Evolutionary conservation across 2,113 vertebrate genomes (phyloP).

Genomic region (Pavo muticus): DNA sequence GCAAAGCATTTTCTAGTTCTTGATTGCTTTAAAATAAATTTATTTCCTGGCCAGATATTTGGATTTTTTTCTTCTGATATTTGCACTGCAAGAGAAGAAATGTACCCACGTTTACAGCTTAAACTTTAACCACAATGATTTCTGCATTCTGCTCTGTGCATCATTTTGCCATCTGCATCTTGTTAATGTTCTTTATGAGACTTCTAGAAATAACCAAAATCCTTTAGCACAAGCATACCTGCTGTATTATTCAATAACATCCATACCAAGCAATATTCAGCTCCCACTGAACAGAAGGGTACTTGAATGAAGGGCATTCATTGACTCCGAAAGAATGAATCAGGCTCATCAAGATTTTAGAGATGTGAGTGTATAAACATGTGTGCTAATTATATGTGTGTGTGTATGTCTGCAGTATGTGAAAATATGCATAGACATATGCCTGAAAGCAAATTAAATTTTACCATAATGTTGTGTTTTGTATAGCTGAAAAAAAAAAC

Average conservation of each 20-base stretch:
- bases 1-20: constrained; percentile 5
- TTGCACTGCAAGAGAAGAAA: background rate
- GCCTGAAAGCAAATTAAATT: background rate
- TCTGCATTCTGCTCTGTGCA: constrained; percentile 39
- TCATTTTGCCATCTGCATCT: constrained; percentile 46
- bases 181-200: constrained; percentile 56
- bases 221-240: constrained; percentile 22
- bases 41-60: background rate
- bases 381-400: background rate
- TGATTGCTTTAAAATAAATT: background rate
- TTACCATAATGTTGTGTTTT: background rate
- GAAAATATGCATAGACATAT: background rate
- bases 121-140: constrained; percentile 19
- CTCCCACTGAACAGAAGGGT: background rate
- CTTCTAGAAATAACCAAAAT: constrained; percentile 36
- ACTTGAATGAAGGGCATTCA: background rate
- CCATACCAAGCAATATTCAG: background rate
- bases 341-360: background rate
- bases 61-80: background rate
- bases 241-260: constrained; percentile 4
- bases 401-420: background rate
- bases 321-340: background rate
- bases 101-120: background rate
- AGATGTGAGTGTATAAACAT: background rate
- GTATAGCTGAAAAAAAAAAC: background rate